Evolutionary conservation across 30 jellyfish, hydroid and myxozoan genomes (phyloP), one percentile per base, ranked within the genome.

Genomic region (Aurelia aurita): DNA sequence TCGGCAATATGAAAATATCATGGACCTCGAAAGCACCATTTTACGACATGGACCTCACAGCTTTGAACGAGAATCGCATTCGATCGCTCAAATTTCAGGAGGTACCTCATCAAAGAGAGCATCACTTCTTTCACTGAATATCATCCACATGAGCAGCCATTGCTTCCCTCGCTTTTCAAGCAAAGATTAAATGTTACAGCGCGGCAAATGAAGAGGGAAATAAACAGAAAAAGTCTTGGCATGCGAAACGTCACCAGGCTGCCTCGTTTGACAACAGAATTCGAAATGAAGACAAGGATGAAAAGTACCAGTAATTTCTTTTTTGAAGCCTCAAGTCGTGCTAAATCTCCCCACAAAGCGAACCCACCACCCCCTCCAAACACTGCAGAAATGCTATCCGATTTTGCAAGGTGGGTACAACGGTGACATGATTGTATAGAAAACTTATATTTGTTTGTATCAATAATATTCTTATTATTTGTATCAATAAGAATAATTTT

Each of bases 1-100:
- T 60, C 49, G 95, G 95, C 46, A 85, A 49, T 31, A 85, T 72
- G 89, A 29, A 72, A 34, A 35, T 85, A 58, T 69, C 72, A 26
- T 73, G 95, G 95, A 85, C 89, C 2, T 60, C 95, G 22, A 72
- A 23, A 10, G 80, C 89, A 43, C 89, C 95, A 6, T 15, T 26
- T 18, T 72, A 85, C 27, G 95, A 85, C 63, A 62, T 72, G 89
- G 95, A 72, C 39, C 49, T 53, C 10, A 32, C 69, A 11, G 26
- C 73, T 13, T 44, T 60, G 49, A 54, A 73, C 79, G 78, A 73
- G 35, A 79, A 72, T 44, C 73, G 87, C 35, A 61, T 83, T 16
- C 58, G 78, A 0, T 65, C 79, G 11, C 62, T 85, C 19, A 45
- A 39, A 16, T 20, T 64, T 14, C 80, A 22, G 27, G 51, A n/a